phyloP scores from a whole-genome alignment of 2,888 invertebrate genomes.

The Mermis nigrescens region DNA sequence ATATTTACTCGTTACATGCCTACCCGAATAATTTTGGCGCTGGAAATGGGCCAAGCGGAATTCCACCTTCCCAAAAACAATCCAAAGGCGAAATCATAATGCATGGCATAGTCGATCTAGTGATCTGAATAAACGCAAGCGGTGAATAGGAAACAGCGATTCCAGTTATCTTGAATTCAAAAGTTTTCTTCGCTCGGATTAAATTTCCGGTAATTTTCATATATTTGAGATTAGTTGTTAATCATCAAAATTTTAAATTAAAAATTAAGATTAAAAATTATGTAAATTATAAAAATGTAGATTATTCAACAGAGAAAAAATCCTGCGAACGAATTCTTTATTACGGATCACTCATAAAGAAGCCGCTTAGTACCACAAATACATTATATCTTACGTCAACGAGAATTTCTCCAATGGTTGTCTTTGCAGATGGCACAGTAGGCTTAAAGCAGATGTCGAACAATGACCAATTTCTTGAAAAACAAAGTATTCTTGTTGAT shows the following conservation, averaged over 20 bases:
- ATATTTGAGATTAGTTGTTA: no score
- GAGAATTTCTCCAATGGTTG: not conserved
- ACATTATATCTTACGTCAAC: not conserved
- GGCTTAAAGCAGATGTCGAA: conserved; percentile 87
- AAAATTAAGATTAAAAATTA: no score
- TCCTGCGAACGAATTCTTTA: no score
- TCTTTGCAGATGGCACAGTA: conserved; percentile 54
- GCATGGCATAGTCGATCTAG: conserved; percentile 83
- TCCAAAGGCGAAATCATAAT: conserved; percentile 90
- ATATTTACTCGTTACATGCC: no score
- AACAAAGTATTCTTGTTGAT: conserved; percentile 11
- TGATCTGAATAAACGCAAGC: conserved; percentile 36
- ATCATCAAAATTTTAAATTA: no score
- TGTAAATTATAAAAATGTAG: no score
- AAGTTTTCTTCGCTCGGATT: no score
- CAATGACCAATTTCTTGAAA: conserved; percentile 66
- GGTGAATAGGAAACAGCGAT: not conserved
- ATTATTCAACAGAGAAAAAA: no score
- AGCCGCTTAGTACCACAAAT: no score
- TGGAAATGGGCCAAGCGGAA: conserved; percentile 55
- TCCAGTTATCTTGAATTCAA: no score
- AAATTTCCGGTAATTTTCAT: no score
- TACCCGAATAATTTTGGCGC: conserved; percentile 14
- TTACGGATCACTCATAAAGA: no score
- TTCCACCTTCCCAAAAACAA: conserved; percentile 98